Conservation (phyloP, 2,888 invertebrate species). For the Erebia ligea region DNA sequence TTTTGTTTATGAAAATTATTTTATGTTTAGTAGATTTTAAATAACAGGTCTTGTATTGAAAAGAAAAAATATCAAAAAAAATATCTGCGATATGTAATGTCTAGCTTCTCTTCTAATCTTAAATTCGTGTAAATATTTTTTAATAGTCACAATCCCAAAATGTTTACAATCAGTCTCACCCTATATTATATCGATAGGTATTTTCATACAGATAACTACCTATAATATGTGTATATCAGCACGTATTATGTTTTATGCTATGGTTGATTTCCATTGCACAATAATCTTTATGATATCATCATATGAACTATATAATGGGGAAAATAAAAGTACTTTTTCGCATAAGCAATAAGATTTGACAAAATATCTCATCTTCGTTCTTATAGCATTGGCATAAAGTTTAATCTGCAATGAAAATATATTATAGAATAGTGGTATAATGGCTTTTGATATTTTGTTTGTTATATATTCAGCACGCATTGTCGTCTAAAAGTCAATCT, state of each 20-base stretch:
- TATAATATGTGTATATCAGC: slow-evolving; percentile 11
- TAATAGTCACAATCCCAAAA: slow-evolving; percentile 8
- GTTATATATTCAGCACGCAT: slow-evolving; percentile 73
- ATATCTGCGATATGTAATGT: neutral
- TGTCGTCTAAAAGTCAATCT: slow-evolving; percentile 80
- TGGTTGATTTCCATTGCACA: slow-evolving; percentile 5
- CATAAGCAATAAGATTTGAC: neutral
- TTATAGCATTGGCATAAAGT: slow-evolving; percentile 5
- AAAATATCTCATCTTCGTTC: neutral
- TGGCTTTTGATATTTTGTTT: slow-evolving; percentile 30
- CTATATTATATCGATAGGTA: neutral
- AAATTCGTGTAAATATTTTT: neutral
- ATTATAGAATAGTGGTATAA: slow-evolving; percentile 1
- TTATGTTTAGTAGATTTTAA: too few species aligned
- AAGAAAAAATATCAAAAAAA: too few species aligned
- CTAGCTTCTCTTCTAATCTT: neutral
- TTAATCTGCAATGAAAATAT: slow-evolving; percentile 14
- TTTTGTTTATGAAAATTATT: too few species aligned
- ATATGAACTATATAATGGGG: slow-evolving; percentile 1
- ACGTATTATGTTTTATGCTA: slow-evolving; percentile 13
- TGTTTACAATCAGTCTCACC: slow-evolving; percentile 1
- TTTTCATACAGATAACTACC: neutral
- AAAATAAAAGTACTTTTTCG: neutral
- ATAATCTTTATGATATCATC: neutral
- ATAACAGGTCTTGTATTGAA: too few species aligned